Conservation (phyloP, 1,140 invertebrate species). For the Eufriesea mexicana region DNA sequence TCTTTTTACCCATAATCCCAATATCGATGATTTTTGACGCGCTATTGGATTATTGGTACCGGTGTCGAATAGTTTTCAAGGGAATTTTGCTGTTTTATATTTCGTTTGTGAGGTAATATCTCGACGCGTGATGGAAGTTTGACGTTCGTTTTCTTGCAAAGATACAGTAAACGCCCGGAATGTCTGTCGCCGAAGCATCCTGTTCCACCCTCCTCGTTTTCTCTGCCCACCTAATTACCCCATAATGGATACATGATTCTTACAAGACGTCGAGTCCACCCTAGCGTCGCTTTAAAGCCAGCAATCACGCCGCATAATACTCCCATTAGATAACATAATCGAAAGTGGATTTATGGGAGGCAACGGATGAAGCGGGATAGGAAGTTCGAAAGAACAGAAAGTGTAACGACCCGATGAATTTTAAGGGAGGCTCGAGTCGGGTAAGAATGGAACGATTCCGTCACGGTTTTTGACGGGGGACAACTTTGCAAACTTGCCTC, state of each 20-base stretch:
- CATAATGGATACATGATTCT: slow-evolving; percentile 54
- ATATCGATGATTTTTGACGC: no score
- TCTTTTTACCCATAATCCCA: no score
- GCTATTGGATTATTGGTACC: no score
- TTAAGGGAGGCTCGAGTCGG: background rate
- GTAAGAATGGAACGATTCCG: background rate
- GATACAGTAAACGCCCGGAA: no score
- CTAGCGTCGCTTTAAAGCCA: slow-evolving; percentile 75
- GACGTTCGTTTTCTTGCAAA: no score
- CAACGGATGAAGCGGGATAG: slow-evolving; percentile 67
- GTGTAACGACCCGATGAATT: slow-evolving; percentile 30
- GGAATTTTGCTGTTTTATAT: no score
- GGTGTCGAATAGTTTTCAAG: no score
- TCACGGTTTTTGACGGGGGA: background rate
- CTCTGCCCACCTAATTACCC: slow-evolving; percentile 40
- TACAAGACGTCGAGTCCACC: slow-evolving; percentile 41
- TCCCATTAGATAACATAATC: slow-evolving; percentile 81
- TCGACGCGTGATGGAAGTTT: no score
- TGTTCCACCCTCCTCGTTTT: background rate
- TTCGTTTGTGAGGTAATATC: no score
- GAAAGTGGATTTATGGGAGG: slow-evolving; percentile 80
- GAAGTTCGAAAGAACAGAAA: slow-evolving; percentile 31
- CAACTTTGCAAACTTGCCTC: background rate
- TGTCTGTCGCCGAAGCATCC: background rate
- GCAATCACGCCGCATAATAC: slow-evolving; percentile 81